A percentile compares a stretch with the other conserved stretches of the same genome.
These are phyloP conservation scores for Drosophila eugracilis DNA, from an alignment of 1,140 invertebrate genomes.

Conservation along the genomic window DNA sequence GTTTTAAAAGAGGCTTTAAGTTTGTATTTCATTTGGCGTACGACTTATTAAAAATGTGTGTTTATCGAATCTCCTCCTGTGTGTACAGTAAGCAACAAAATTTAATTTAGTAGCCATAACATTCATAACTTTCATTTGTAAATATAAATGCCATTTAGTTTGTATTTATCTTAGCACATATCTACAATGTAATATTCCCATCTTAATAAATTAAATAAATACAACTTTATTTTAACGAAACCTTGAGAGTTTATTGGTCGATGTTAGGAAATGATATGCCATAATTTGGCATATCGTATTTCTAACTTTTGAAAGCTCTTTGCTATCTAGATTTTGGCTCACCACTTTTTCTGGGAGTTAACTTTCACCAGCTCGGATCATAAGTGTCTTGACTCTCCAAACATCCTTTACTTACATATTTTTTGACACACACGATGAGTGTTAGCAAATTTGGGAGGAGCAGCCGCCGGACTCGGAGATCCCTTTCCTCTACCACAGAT, in stretches of 20 bases:
- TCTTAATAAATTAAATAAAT: conserved; percentile 15
- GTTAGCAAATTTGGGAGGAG: conserved; percentile 6
- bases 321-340: not conserved
- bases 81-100: conserved; percentile 41
- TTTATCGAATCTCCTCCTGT: conserved; percentile 47
- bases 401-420: conserved; percentile 7
- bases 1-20: conserved; percentile 72
- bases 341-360: conserved; percentile 13
- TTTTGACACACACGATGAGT: conserved; percentile 24
- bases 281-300: too few species aligned
- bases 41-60: conserved; percentile 18
- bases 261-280: too few species aligned
- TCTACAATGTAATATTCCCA: not conserved
- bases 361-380: conserved; percentile 13
- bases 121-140: conserved; percentile 64
- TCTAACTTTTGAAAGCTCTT: not conserved
- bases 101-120: conserved; percentile 33
- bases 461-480: conserved; percentile 7
- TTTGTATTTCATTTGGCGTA: conserved; percentile 59
- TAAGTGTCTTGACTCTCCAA: conserved; percentile 9
- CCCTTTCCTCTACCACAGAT: too few species aligned
- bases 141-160: conserved; percentile 64
- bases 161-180: conserved; percentile 11
- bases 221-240: not conserved
- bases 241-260: too few species aligned